phyloP scores from a whole-genome alignment of 2,113 vertebrate species.

The Cryptomyrus ogoouensis region DNA sequence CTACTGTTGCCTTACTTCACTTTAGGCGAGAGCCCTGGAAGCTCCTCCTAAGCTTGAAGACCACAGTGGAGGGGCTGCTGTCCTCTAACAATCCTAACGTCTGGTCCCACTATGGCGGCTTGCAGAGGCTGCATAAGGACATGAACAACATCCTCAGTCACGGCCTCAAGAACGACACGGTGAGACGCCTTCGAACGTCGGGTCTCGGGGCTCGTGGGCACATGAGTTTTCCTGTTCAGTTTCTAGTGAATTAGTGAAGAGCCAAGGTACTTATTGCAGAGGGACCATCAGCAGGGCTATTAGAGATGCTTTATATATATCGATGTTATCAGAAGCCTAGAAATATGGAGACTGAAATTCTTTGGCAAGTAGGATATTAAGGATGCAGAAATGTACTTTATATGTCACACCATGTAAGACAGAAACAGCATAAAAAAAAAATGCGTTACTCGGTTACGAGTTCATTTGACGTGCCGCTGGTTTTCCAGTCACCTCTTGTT shows the following conservation, averaged over 20 bases:
- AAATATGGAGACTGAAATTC: not conserved
- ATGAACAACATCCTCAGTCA: conserved; percentile 94
- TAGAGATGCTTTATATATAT: not conserved
- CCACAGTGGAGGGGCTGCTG: conserved; percentile 89
- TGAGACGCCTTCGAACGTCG: not conserved
- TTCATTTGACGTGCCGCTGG: not conserved
- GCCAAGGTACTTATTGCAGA: not conserved
- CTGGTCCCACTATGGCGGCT: conserved; percentile 92
- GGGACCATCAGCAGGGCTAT: not conserved
- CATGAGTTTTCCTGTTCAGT: not conserved
- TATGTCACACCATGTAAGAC: not conserved
- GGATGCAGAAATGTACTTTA: not conserved
- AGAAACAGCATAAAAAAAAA: not conserved
- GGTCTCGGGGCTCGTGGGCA: not conserved
- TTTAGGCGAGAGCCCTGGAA: conserved; percentile 87
- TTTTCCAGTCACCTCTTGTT: not conserved
- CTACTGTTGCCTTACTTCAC: not conserved
- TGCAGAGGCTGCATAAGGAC: conserved; percentile 91
- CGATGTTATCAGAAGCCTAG: not conserved
- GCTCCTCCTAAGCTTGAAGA: conserved; percentile 87
- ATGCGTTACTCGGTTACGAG: not conserved
- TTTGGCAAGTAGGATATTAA: not conserved
- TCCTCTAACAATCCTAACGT: conserved; percentile 89
- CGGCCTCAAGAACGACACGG: conserved; percentile 74
- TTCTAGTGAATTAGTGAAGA: not conserved